Percentiles rank a stretch among this genome's conserved stretches.
phyloP scores from a whole-genome alignment of 2,797 vertebrate genomes.

The Pangasius djambal region DNA sequence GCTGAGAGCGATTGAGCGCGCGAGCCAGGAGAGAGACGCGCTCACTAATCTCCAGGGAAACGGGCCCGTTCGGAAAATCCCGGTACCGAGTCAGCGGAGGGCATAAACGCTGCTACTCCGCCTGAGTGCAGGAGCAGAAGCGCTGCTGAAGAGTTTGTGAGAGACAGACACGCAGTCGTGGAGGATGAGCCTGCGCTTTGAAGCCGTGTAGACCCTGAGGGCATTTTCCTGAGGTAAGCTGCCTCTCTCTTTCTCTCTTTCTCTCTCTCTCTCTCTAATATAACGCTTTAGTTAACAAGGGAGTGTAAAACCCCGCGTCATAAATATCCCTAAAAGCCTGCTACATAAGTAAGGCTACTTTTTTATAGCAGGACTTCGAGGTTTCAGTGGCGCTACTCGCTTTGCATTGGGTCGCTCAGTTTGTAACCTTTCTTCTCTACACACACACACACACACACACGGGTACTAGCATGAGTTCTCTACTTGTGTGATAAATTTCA shows the following conservation, averaged over 20 bases:
- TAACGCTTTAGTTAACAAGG: background rate
- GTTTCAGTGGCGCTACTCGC: background rate
- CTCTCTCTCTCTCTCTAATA: background rate
- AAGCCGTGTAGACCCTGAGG: conserved; percentile 56
- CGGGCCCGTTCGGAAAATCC: conserved; percentile 59
- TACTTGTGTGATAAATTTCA: background rate
- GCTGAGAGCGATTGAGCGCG: conserved; percentile 62
- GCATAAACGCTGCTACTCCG: background rate
- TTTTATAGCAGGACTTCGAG: background rate
- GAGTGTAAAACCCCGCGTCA: background rate
- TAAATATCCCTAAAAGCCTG: background rate
- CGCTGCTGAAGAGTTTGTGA: background rate
- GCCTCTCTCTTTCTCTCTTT: background rate
- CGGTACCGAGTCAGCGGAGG: background rate
- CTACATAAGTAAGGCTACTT: background rate
- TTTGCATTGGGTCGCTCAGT: background rate
- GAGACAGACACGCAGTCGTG: conserved; percentile 38
- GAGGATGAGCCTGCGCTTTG: conserved; percentile 51
- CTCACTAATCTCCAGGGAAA: conserved; percentile 77
- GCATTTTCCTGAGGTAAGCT: conserved; percentile 44
- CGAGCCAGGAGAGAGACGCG: conserved; percentile 63
- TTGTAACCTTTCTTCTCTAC: background rate
- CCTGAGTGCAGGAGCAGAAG: no score
- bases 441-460: conserved; percentile 5
- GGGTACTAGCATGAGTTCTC: background rate